Evolutionary conservation across 2,888 invertebrate species (phyloP), one percentile per base, ranked within the genome.

Genomic region (Tetragnatha montana): DNA sequence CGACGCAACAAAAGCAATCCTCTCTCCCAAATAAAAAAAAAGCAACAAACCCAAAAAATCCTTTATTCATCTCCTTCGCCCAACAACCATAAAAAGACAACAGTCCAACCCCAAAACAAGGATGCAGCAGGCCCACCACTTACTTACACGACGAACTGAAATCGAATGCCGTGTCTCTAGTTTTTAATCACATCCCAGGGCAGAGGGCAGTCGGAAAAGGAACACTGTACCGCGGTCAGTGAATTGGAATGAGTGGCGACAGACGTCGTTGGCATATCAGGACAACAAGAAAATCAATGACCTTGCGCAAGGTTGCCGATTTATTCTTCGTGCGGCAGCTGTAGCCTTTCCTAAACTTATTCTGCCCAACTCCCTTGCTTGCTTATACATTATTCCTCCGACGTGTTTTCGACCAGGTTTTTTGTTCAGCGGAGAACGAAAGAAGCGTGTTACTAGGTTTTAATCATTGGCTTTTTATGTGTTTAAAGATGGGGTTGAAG

Each of bases 211-310:
- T 68, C 70, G 75, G 73, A 81, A 81, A 82, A 68, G 70, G 74
- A 88, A 79, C 87, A 82, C 70, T 78, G 87, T 88, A 88, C 78
- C 70, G 87, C 60, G 87, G 87, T 88, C 87, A 88, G 87, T 88
- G 87, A 88, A 88, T 88, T 78, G 87, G 81, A 82, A 88, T 81
- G 81, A 88, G 87, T 88, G 87, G 87, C 81, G 81, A 88, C 87
- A 88, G 87, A 82, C 87, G 81, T 69, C 71, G 49, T 81, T 88
- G 87, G 87, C 87, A 88, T 81, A 88, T 88, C 82, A 60, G 73
- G 82, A 78, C 76, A 76, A 51, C 71, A 70, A 82, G 87, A 78
- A 88, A 88, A 88, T 82, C 87, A 82, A 82, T 88, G 87, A 88
- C 82, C 87, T 88, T 81, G 87, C 78, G 17, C 73, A 69, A 78